Conservation (phyloP, 2,888 invertebrate species). For the Trypoxylon attenuatum region DNA sequence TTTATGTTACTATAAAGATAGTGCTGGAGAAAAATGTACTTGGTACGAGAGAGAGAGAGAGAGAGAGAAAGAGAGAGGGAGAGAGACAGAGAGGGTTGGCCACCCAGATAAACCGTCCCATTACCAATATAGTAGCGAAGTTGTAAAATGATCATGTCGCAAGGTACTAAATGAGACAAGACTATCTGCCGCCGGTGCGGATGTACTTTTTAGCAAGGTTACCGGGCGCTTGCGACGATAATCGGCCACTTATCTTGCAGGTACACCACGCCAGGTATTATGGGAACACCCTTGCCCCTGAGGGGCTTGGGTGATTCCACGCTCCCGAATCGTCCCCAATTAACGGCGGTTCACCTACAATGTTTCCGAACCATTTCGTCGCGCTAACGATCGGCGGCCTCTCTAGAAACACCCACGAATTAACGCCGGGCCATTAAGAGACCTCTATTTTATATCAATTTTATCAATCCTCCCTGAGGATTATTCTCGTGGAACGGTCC, state of each 20-base stretch:
- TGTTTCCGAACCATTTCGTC: neutral
- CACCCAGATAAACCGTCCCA: conserved; percentile 43
- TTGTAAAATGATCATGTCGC: conserved; percentile 51
- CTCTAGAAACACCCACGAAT: neutral
- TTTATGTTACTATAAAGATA: conserved; percentile 53
- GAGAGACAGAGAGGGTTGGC: conserved; percentile 17
- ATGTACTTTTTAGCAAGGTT: conserved; percentile 41
- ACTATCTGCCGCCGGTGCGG: conserved; percentile 36
- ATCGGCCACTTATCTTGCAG: conserved; percentile 41
- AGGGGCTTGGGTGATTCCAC: conserved; percentile 7
- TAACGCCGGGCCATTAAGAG: neutral
- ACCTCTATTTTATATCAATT: conserved; percentile 16
- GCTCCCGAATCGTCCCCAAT: conserved; percentile 12
- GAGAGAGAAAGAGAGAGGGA: neutral
- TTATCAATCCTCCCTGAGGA: conserved; percentile 6
- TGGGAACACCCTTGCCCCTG: conserved; percentile 22
- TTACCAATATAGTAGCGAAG: conserved; percentile 46
- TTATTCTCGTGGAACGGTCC: conserved; percentile 6
- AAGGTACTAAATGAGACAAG: conserved; percentile 43
- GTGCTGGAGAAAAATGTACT: conserved; percentile 46
- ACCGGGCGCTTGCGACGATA: conserved; percentile 31
- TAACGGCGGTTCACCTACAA: conserved; percentile 7
- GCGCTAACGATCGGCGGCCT: neutral
- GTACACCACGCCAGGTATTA: conserved; percentile 13
- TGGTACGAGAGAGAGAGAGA: neutral